Evolutionary conservation across 2,888 invertebrate genomes (phyloP), one percentile per base, ranked within the genome.

Genomic region (Euplagia quadripunctaria): DNA sequence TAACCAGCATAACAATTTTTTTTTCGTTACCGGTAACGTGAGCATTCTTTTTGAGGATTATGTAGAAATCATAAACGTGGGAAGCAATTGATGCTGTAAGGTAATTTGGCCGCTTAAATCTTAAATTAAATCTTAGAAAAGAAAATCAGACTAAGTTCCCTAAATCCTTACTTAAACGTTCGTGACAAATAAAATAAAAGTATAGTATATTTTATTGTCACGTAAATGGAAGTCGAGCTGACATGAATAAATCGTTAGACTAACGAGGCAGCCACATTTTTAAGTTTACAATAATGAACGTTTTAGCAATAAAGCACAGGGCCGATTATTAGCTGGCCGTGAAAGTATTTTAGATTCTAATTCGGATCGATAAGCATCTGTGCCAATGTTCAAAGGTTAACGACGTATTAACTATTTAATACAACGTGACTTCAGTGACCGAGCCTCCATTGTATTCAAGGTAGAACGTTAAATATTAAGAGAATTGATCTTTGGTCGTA

Each of bases 331-430:
- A 72, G 70, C 58, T 46, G 49, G 72, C 70, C 72, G 80, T 79
- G 75, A 85, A 81, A 80, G 76, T 80, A 82, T 82, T 84, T 84
- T 79, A 73, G 78, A 77, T 77, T 69, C 80, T 83, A 85, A 82
- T 83, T 78, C 74, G 80, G 82, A 87, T 87, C 83, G 85, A 87
- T 85, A 82, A 73, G 73, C 78, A 81, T 76, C 81, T 84, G 82
- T 82, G 84, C 77, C 83, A 83, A 82, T 82, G 87, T 77, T 80
- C 85, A 88, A 87, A 90, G 89, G 90, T 89, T 90, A 90, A 92
- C 86, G 85, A 85, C 80, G 86, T 87, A 88, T 90, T 88, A 90
- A 89, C 88, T 82, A 85, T 86, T 84, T 84, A 84, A 88, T 89
- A 79, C 68, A 88, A 85, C 86, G 87, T 87, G 87, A 83, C 87